Evolutionary conservation across 2,888 invertebrate species (phyloP).

Genomic region (Rotaria socialis): DNA sequence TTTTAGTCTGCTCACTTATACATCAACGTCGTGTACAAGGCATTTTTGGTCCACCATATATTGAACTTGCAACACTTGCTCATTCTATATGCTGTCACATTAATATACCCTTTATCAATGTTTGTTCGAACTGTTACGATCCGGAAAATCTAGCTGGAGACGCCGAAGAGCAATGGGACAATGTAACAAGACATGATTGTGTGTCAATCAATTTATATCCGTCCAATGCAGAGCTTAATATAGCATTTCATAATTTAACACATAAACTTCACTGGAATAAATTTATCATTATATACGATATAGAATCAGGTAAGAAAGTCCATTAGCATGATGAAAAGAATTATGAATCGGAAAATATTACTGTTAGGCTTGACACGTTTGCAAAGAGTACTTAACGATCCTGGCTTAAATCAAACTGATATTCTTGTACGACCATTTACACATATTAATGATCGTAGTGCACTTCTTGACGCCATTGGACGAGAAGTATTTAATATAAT

Average conservation of each 20-base stretch:
- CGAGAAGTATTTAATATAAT: slow-evolving; percentile 43
- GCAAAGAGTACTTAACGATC: neutral
- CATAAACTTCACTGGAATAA: slow-evolving; percentile 10
- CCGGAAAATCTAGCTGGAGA: neutral
- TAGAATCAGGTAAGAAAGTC: slow-evolving; percentile 10
- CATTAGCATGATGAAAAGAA: neutral
- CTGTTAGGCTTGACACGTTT: slow-evolving; percentile 1
- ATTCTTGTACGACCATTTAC: slow-evolving; percentile 35
- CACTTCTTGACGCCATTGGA: neutral
- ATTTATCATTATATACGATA: slow-evolving; percentile 14
- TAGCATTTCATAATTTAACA: slow-evolving; percentile 34
- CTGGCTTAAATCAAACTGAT: slow-evolving; percentile 31
- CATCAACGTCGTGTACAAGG: neutral
- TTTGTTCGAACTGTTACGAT: slow-evolving; percentile 5
- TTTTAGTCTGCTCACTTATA: neutral
- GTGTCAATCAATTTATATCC: slow-evolving; percentile 22
- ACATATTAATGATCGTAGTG: neutral
- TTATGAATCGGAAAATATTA: neutral
- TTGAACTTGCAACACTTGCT: neutral
- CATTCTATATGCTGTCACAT: slow-evolving; percentile 26
- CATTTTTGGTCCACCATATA: slow-evolving; percentile 28
- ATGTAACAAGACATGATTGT: neutral
- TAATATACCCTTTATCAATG: slow-evolving; percentile 24
- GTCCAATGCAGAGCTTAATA: slow-evolving; percentile 15
- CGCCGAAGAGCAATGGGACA: neutral